These are phyloP conservation scores for Electrophaes corylata DNA, from an alignment of 2,888 invertebrate genomes.

Conservation along the genomic window DNA sequence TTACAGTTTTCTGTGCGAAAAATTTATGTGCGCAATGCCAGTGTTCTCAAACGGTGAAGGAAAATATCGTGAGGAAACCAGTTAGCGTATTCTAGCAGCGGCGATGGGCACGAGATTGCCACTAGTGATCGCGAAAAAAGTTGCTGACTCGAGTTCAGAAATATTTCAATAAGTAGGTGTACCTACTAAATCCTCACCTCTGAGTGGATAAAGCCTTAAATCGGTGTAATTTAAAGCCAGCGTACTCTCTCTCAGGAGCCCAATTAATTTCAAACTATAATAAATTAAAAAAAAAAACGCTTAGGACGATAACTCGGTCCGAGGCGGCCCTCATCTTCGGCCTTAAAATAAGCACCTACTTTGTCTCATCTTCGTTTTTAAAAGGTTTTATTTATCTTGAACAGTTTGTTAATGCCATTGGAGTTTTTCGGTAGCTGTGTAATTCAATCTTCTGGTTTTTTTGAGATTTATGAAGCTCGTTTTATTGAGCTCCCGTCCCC, in stretches of 20 bases:
- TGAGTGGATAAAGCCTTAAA: too few relatives aligned
- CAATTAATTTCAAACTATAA: conserved; percentile 75
- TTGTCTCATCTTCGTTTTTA: conserved; percentile 63
- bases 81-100: too few relatives aligned
- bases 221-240: conserved; percentile 70
- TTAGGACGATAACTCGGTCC: conserved; percentile 60
- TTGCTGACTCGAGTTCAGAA: too few relatives aligned
- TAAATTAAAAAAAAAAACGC: conserved; percentile 63
- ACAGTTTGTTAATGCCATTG: conserved; percentile 83
- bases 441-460: conserved; percentile 83
- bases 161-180: too few relatives aligned
- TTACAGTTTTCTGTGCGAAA: too few relatives aligned
- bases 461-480: conserved; percentile 70
- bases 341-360: conserved; percentile 69
- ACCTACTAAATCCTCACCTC: too few relatives aligned
- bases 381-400: conserved; percentile 80
- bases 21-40: too few relatives aligned
- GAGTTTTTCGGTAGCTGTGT: conserved; percentile 79
- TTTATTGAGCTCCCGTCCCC: conserved; percentile 75
- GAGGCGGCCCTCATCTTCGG: conserved; percentile 51
- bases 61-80: too few relatives aligned
- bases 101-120: too few relatives aligned
- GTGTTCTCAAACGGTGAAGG: too few relatives aligned
- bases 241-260: conserved; percentile 67
- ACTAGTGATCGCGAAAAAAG: too few relatives aligned